Evolutionary conservation across 1,140 invertebrate genomes (phyloP).

Genomic region (Drosophila virilis): DNA sequence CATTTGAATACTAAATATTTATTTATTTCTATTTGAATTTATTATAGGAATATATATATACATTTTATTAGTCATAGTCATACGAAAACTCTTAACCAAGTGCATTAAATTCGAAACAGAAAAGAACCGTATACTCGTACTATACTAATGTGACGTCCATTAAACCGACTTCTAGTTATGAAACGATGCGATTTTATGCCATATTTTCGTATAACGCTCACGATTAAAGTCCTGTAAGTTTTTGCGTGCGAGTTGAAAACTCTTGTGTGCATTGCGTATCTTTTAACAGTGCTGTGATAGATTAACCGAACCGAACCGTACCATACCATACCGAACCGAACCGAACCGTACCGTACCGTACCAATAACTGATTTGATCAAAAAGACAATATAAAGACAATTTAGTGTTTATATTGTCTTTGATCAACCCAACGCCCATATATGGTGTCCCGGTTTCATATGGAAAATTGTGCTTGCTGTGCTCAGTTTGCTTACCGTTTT

Average conservation of each 20-base stretch:
- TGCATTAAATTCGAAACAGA: constrained; percentile 72
- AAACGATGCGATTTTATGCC: constrained; percentile 52
- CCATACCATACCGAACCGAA: constrained; percentile 24
- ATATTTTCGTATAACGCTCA: constrained; percentile 37
- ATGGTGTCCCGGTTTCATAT: constrained; percentile 31
- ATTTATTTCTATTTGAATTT: constrained; percentile 42
- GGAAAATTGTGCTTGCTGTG: constrained; percentile 50
- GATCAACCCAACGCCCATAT: constrained; percentile 20
- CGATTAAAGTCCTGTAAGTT: constrained; percentile 62
- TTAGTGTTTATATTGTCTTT: no score
- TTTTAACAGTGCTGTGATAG: constrained; percentile 81
- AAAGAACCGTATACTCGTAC: constrained; percentile 47
- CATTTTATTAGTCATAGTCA: constrained; percentile 76
- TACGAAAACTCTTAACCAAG: constrained; percentile 52
- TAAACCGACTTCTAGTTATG: constrained; percentile 34
- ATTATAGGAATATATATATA: constrained; percentile 81
- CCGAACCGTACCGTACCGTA: constrained; percentile 19
- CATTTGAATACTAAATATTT: constrained; percentile 67
- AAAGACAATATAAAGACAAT: no score
- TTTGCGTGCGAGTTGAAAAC: constrained; percentile 67
- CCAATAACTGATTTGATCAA: constrained; percentile 28
- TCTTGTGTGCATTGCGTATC: constrained; percentile 60
- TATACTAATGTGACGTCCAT: constrained; percentile 66
- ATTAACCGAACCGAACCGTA: constrained; percentile 28
- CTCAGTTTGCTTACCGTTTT: constrained; percentile 28